Conservation (phyloP, 2,888 invertebrate species). For the Neocrepidodera transversa region DNA sequence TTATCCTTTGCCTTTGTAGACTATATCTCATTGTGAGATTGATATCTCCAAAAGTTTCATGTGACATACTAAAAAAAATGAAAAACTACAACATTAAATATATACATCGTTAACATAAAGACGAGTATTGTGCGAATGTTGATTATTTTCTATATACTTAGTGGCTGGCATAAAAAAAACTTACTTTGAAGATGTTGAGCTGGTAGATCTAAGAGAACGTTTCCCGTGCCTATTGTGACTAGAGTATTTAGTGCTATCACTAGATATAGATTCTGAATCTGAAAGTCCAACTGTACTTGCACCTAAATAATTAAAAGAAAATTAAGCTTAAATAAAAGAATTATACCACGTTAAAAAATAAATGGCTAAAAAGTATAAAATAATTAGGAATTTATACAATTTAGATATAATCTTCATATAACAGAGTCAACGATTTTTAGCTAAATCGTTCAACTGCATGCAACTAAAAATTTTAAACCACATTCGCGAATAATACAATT, state of each 20-base stretch:
- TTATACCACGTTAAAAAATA: conserved; percentile 2
- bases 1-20: conserved; percentile 78
- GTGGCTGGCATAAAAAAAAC: neutral
- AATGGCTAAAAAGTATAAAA: no score
- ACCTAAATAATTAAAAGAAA: no score
- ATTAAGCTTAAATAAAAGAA: no score
- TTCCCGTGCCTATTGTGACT: conserved; percentile 2
- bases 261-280: conserved; percentile 23
- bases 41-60: conserved; percentile 63
- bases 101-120: neutral
- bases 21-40: conserved; percentile 85
- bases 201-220: conserved; percentile 6
- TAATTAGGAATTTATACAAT: no score
- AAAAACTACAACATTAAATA: neutral
- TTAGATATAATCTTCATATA: no score
- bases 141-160: neutral
- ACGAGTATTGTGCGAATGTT: neutral
- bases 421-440: no score
- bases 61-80: conserved; percentile 26
- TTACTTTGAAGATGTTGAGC: conserved; percentile 19
- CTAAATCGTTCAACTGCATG: no score
- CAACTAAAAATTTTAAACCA: no score
- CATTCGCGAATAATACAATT: no score
- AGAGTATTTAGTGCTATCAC: conserved; percentile 24
- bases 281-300: conserved; percentile 18